Evolutionary conservation across 2,888 invertebrate species (phyloP), one percentile per base, ranked within the genome.

Genomic region (Omphaloscelis lunosa): DNA sequence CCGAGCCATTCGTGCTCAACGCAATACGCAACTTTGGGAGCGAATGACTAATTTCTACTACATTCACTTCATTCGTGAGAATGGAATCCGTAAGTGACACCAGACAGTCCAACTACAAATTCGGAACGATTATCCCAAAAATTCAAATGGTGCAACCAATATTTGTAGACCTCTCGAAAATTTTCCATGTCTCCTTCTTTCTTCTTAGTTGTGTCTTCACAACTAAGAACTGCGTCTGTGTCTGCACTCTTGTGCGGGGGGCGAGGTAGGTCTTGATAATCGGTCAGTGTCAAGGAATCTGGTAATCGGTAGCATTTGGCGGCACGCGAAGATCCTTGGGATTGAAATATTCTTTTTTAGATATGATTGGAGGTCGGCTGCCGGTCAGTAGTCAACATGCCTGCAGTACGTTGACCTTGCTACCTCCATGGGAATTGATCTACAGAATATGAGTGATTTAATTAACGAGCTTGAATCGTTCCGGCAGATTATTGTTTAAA

Each of bases 281-380:
- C 66, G 76, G 89, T 79, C 62, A 45, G 17, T 81, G 88, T 91
- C 90, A 90, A 90, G 91, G 94, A 93, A 95, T 95, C 91, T 89
- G 87, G 89, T 94, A 95, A 95, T 94, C 94, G 92, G 93, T 93
- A 93, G 93, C 93, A 88, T 90, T 90, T 89, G 89, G 91, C 91
- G 91, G 91, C 92, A 92, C 92, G 92, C 92, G 88, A 91, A 87
- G 86, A 90, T 90, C 88, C 82, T 90, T 90, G 76, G 76, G 75
- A 82, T 77, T 88, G 78, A 80, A 80, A 56, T 72, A 80, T 81
- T 83, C 77, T 71, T 79, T 86, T 86, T 88, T 82, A 59, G 58
- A 78, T 77, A 72, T 86, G 79, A 89, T 89, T 86, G 82, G 81
- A 86, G 82, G 78, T 83, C 72, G 76, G 83, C 85, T 88, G 83